Conservation (phyloP, 2,113 vertebrate genomes). For the Platichthys stellatus region DNA sequence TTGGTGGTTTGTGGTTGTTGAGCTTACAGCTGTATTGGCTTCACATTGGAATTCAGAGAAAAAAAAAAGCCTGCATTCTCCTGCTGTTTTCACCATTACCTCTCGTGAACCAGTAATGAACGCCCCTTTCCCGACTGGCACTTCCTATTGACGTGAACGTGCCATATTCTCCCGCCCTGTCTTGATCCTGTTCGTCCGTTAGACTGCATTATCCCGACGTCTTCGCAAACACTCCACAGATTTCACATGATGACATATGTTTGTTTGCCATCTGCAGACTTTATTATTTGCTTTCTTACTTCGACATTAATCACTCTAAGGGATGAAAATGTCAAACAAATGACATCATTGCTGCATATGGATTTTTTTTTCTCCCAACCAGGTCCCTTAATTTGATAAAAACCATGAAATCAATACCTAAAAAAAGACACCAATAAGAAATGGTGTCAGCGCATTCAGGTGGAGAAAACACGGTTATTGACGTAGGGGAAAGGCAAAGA, state of each 20-base stretch:
- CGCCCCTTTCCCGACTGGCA: not conserved
- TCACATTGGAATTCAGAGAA: too few relatives aligned
- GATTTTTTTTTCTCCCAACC: constrained; percentile 63
- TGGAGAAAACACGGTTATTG: constrained; percentile 59
- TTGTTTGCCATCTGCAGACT: constrained; percentile 39
- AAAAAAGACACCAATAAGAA: constrained; percentile 75
- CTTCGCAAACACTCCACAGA: constrained; percentile 22
- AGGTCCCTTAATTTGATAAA: constrained; percentile 75
- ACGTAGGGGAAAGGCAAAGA: constrained; percentile 35
- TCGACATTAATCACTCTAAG: constrained; percentile 66
- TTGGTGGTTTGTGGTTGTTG: constrained; percentile 2
- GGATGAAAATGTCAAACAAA: constrained; percentile 77
- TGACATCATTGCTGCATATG: constrained; percentile 72
- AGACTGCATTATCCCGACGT: not conserved
- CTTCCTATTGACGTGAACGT: not conserved
- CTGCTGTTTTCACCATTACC: not conserved
- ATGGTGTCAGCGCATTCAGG: constrained; percentile 59
- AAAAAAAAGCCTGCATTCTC: not conserved
- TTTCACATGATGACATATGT: constrained; percentile 32
- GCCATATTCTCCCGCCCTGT: constrained; percentile 20
- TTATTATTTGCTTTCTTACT: constrained; percentile 53
- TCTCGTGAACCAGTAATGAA: constrained; percentile 10
- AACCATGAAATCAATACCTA: constrained; percentile 74
- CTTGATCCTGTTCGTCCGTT: constrained; percentile 14
- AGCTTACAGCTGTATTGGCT: constrained; percentile 7